These are phyloP conservation scores for Bombus picipes DNA, from an alignment of 1,140 invertebrate species.

Conservation along the genomic window DNA sequence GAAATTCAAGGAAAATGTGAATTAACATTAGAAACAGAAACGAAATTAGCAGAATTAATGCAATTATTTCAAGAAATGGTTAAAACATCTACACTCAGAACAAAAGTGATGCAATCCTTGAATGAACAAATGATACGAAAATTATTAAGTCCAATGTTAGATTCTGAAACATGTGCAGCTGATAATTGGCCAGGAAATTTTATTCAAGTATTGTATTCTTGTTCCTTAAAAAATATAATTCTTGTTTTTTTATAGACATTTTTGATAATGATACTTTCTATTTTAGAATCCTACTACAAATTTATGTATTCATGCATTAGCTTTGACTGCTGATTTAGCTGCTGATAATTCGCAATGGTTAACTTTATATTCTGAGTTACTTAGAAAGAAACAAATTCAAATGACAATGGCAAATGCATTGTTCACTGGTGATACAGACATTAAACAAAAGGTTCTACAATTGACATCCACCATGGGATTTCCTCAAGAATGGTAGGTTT, in stretches of 20 bases:
- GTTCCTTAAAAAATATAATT: background rate
- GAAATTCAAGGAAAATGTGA: conserved; percentile 61
- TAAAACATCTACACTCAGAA: conserved; percentile 72
- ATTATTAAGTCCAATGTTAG: conserved; percentile 71
- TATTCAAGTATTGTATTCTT: conserved; percentile 65
- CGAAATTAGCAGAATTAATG: conserved; percentile 78
- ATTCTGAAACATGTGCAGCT: conserved; percentile 52
- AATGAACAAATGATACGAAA: conserved; percentile 71
- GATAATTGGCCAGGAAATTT: conserved; percentile 72
- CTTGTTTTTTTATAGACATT: background rate
- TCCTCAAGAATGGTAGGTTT: conserved; percentile 77
- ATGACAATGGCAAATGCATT: conserved; percentile 83
- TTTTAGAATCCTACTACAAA: conserved; percentile 76
- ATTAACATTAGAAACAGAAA: conserved; percentile 64
- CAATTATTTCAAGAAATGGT: conserved; percentile 82
- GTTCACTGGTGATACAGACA: conserved; percentile 79
- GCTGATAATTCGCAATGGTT: conserved; percentile 80
- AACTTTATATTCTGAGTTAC: conserved; percentile 79
- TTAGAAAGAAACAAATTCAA: conserved; percentile 82
- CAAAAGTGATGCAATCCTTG: conserved; percentile 77
- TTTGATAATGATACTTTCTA: conserved; percentile 5
- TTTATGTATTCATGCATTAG: conserved; percentile 81
- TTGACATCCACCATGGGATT: conserved; percentile 79
- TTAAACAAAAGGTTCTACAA: conserved; percentile 82
- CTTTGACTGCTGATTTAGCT: conserved; percentile 80